These are phyloP conservation scores for Loris lydekkerianus DNA, from an alignment of 2,797 vertebrate genomes.

Conservation along the genomic window DNA sequence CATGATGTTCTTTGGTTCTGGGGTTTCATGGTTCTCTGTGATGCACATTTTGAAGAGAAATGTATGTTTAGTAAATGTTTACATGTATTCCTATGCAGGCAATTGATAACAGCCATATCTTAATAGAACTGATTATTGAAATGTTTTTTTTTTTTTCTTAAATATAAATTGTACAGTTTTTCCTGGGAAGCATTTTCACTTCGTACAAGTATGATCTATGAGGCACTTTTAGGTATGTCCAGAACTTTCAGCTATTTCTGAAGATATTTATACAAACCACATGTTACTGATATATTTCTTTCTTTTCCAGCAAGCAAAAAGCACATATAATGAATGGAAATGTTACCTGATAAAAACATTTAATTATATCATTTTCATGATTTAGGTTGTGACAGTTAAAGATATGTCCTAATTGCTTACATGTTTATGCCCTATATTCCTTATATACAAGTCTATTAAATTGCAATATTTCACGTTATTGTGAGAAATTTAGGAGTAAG, in stretches of 20 bases:
- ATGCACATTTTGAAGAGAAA: conserved; percentile 89
- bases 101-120: conserved; percentile 91
- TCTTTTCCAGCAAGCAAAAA: conserved; percentile 87
- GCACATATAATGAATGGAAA: conserved; percentile 86
- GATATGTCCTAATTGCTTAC: neutral
- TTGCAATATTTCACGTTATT: neutral
- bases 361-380: neutral
- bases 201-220: conserved; percentile 88
- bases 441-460: neutral
- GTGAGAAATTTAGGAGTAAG: conserved; percentile 15
- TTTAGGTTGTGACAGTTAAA: neutral
- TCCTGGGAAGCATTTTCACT: conserved; percentile 88
- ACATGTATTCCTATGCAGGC: conserved; percentile 93
- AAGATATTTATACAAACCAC: conserved; percentile 86
- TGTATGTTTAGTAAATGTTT: conserved; percentile 94
- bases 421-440: neutral
- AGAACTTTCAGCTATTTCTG: conserved; percentile 87
- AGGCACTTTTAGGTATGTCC: conserved; percentile 80
- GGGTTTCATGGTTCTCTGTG: conserved; percentile 76
- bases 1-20: conserved; percentile 83
- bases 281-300: conserved; percentile 87
- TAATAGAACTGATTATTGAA: conserved; percentile 89
- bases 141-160: conserved; percentile 86
- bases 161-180: conserved; percentile 86
- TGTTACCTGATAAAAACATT: conserved; percentile 81